phyloP scores from a whole-genome alignment of 30 jellyfish, hydroid and myxozoan species.

The Aurelia sp. region DNA sequence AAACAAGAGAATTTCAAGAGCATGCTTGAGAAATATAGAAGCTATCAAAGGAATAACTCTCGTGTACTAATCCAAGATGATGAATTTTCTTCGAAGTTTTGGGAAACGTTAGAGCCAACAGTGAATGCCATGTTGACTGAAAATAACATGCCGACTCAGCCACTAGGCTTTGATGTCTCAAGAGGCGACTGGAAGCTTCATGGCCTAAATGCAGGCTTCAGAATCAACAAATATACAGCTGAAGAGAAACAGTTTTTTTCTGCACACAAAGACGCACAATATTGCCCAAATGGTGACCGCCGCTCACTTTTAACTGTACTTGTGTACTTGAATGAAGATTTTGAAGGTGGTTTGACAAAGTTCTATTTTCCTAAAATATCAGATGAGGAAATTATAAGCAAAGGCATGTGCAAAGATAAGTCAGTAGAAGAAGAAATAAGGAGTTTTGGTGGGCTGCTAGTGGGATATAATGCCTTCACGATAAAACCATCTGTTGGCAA shows the following conservation, averaged over 20 bases:
- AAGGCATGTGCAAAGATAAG: slow-evolving; percentile 40
- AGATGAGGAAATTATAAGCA: neutral
- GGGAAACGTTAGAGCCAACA: slow-evolving; percentile 18
- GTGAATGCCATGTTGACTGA: neutral
- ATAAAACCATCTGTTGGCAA: slow-evolving; percentile 51
- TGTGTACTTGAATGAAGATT: slow-evolving; percentile 61
- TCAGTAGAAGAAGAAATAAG: slow-evolving; percentile 48
- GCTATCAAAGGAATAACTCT: slow-evolving; percentile 31
- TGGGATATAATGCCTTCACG: slow-evolving; percentile 45
- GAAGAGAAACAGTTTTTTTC: slow-evolving; percentile 43
- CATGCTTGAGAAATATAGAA: neutral
- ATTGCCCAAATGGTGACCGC: slow-evolving; percentile 76
- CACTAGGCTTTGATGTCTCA: slow-evolving; percentile 55
- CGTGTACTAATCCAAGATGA: slow-evolving; percentile 45
- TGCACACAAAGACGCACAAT: slow-evolving; percentile 72
- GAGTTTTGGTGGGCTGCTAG: slow-evolving; percentile 50
- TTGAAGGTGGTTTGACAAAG: slow-evolving; percentile 55
- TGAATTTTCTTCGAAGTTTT: slow-evolving; percentile 28
- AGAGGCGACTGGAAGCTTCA: slow-evolving; percentile 58
- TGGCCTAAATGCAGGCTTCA: slow-evolving; percentile 35
- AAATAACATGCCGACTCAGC: neutral
- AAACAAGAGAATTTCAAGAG: neutral
- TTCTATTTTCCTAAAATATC: slow-evolving; percentile 40
- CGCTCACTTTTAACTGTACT: slow-evolving; percentile 53
- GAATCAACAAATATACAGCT: slow-evolving; percentile 40